phyloP scores from a whole-genome alignment of 2,888 invertebrate genomes.

The Eristalis tenax region DNA sequence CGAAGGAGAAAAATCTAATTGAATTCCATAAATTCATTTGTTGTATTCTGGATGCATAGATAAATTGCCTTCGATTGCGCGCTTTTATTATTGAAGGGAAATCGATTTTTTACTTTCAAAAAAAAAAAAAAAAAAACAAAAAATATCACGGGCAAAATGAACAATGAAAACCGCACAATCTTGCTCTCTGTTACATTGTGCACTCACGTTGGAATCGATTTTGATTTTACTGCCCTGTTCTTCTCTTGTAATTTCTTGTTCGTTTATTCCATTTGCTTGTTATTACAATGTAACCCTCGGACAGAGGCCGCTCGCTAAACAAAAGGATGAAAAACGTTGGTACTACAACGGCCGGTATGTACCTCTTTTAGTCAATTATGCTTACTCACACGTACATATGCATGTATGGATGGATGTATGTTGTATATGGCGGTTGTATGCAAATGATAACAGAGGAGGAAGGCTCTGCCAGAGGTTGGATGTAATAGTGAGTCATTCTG shows the following conservation, averaged over 20 bases:
- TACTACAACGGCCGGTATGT: constrained; percentile 30
- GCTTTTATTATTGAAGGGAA: constrained; percentile 68
- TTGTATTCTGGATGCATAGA: constrained; percentile 47
- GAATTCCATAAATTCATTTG: constrained; percentile 71
- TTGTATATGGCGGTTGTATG: neutral
- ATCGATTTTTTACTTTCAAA: constrained; percentile 47
- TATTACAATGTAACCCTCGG: constrained; percentile 63
- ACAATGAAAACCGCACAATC: constrained; percentile 71
- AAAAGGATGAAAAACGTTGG: neutral
- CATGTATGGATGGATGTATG: neutral
- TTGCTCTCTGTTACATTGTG: constrained; percentile 66
- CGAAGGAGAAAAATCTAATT: constrained; percentile 50
- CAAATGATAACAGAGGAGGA: neutral
- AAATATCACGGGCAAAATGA: constrained; percentile 37
- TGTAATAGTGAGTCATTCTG: neutral
- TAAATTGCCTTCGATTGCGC: constrained; percentile 72
- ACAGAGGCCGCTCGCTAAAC: constrained; percentile 37
- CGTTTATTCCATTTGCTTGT: constrained; percentile 61
- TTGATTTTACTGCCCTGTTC: constrained; percentile 28
- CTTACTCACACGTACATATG: constrained; percentile 11
- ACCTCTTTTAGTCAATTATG: constrained; percentile 37
- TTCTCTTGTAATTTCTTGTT: constrained; percentile 64
- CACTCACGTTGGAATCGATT: constrained; percentile 65
- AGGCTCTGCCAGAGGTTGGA: neutral
- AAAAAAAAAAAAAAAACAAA: neutral